These are phyloP conservation scores for Bostrychus sinensis DNA, from an alignment of 2,113 vertebrate genomes.

Conservation along the genomic window DNA sequence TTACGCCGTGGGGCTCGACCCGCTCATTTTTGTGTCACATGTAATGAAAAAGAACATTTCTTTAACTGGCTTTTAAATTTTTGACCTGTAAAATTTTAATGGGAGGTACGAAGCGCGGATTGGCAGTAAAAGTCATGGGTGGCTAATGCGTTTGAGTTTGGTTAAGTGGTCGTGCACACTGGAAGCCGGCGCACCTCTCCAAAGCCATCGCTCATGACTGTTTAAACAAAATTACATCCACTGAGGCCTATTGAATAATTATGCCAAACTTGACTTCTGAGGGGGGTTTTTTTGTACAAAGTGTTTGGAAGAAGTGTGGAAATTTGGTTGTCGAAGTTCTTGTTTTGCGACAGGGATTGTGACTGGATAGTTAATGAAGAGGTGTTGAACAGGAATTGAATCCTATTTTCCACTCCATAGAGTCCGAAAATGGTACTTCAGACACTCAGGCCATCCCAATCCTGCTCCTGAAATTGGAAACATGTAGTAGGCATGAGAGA, in stretches of 20 bases:
- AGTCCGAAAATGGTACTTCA: slow-evolving; percentile 81
- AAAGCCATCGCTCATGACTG: slow-evolving; percentile 76
- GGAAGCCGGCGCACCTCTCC: slow-evolving; percentile 77
- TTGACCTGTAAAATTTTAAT: slow-evolving; percentile 99
- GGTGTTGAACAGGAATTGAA: slow-evolving; percentile 79
- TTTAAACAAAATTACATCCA: slow-evolving; percentile 68
- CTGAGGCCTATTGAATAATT: slow-evolving; percentile 58
- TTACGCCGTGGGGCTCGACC: slow-evolving; percentile 91
- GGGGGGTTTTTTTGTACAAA: slow-evolving; percentile 50
- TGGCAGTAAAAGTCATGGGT: slow-evolving; percentile 90
- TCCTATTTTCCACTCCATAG: slow-evolving; percentile 82
- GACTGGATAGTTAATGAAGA: slow-evolving; percentile 79
- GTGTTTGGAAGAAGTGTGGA: slow-evolving; percentile 70
- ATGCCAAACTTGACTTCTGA: slow-evolving; percentile 63
- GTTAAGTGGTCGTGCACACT: slow-evolving; percentile 88
- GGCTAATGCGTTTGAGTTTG: slow-evolving; percentile 89
- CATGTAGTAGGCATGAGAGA: slow-evolving; percentile 72
- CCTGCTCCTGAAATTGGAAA: slow-evolving; percentile 78
- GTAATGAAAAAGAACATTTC: slow-evolving; percentile 94
- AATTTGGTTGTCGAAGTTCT: slow-evolving; percentile 74
- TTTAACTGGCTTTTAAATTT: slow-evolving; percentile 98
- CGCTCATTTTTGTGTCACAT: slow-evolving; percentile 89
- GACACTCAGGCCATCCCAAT: slow-evolving; percentile 80
- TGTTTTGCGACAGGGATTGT: slow-evolving; percentile 71
- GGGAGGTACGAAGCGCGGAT: slow-evolving; percentile 90